Conservation (phyloP, 1,140 invertebrate genomes). For the Aleiodes sp. region DNA sequence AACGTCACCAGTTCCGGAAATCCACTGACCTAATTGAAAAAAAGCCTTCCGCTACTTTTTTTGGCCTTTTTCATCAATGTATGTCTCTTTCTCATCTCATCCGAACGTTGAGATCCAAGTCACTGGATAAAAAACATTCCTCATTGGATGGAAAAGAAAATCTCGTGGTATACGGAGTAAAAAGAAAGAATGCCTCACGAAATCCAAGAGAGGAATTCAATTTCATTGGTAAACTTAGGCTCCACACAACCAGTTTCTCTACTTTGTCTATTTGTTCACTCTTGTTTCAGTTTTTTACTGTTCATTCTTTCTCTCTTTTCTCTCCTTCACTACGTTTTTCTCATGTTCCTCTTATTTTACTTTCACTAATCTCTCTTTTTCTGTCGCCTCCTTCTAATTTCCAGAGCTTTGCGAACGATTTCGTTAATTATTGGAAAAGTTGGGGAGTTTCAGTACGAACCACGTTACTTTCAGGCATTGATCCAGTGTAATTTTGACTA, state of each 20-base stretch:
- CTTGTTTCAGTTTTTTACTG: conserved; percentile 9
- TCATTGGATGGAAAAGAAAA: too few species aligned
- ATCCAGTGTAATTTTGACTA: conserved; percentile 22
- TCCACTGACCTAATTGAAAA: conserved; percentile 38
- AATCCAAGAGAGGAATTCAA: conserved; percentile 36
- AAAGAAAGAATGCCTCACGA: conserved; percentile 31
- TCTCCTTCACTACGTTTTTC: not conserved
- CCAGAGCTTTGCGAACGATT: conserved; percentile 33
- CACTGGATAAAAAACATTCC: not conserved
- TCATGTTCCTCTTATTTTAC: not conserved
- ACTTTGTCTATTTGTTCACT: not conserved
- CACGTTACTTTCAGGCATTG: not conserved
- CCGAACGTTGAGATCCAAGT: conserved; percentile 1
- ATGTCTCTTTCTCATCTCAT: too few species aligned
- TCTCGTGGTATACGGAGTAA: not conserved
- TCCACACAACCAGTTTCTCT: not conserved
- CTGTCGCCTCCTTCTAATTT: not conserved
- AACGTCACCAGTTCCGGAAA: conserved; percentile 21
- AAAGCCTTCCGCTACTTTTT: not conserved
- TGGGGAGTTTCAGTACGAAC: not conserved
- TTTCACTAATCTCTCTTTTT: too few species aligned
- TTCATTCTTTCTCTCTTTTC: conserved; percentile 21
- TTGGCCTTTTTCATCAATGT: too few species aligned
- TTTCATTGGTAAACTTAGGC: conserved; percentile 33
- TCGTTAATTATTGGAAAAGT: conserved; percentile 43